Evolutionary conservation across 2,113 vertebrate genomes (phyloP).

Genomic region (Ictalurus furcatus): DNA sequence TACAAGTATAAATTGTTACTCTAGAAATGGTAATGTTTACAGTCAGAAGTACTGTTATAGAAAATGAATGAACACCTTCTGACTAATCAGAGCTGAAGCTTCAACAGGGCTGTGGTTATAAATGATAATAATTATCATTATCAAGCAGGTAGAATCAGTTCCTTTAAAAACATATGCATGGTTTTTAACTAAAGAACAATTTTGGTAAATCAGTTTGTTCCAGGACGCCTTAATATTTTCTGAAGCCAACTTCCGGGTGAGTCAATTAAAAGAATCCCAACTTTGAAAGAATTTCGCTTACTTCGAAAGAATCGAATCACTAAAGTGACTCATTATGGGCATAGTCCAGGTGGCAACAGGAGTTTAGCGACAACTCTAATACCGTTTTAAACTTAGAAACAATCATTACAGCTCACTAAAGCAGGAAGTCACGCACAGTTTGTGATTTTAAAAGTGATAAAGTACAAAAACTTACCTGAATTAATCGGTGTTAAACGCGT

Average conservation of each 20-base stretch:
- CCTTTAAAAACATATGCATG: neutral
- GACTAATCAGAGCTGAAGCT: no score
- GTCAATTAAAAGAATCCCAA: neutral
- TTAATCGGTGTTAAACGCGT: neutral
- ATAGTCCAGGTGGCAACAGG: neutral
- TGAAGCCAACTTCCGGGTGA: neutral
- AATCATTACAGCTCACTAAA: neutral
- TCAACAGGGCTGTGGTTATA: no score
- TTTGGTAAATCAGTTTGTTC: neutral
- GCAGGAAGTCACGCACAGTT: neutral
- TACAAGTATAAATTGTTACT: no score
- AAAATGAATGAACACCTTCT: no score
- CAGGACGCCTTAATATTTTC: neutral
- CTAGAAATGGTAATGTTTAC: no score
- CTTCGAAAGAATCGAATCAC: neutral
- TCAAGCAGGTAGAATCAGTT: neutral
- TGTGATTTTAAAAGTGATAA: neutral
- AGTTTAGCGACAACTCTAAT: neutral
- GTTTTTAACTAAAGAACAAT: neutral
- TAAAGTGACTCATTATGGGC: neutral
- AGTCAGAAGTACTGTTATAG: no score
- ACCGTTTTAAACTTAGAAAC: neutral
- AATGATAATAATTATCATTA: neutral
- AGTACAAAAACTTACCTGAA: neutral
- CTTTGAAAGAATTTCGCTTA: neutral